Evolutionary conservation across 2,113 vertebrate genomes (phyloP), one percentile per base, ranked within the genome.

Genomic region (Poeciliopsis prolifica): DNA sequence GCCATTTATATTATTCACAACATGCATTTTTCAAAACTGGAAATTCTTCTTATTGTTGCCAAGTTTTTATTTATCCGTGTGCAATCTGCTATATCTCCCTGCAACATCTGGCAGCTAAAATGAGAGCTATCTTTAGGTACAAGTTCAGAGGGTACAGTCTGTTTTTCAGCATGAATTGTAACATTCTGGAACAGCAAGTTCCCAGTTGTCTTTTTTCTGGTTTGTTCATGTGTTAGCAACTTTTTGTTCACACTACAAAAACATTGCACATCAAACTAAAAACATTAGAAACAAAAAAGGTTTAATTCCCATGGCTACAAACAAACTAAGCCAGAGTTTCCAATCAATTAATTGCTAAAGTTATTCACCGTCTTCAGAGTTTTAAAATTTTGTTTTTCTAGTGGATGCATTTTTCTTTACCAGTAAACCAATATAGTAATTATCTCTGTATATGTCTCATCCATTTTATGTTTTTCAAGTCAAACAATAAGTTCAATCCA

Each of bases 41-140:
- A 77, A 79, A 85, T 77, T 80, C n/a, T 78, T 88, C 40, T 42
- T 42, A 77, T 35, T 68, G 60, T 73, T 48, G 77, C 84, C 58
- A 81, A 22, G 78, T 80, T 86, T 84, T 85, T 80, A 78, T 85
- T 79, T 83, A 70, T 58, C 78, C 78, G 42, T 78, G 61, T 83
- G 74, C 82, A 83, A 65, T 87, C 78, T 85, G 78, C 61, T 63
- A 9, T 8, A 66, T 86, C 30, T 77, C 75, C 75, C 89, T 61
- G 71, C 33, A 76, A 87, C 85, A 86, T 86, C 82, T 88, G 87
- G 78, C 76, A 74, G 72, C 61, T 81, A 58, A 81, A 85, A 85
- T 85, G 75, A 76, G 68, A 79, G 64, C 14, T 68, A 61, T 80
- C 69, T 62, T 88, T 60, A 79, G 54, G 64, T 54, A 33, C 72